Evolutionary conservation across 2,797 vertebrate species (phyloP).

Genomic region (Xenentodon cancila): DNA sequence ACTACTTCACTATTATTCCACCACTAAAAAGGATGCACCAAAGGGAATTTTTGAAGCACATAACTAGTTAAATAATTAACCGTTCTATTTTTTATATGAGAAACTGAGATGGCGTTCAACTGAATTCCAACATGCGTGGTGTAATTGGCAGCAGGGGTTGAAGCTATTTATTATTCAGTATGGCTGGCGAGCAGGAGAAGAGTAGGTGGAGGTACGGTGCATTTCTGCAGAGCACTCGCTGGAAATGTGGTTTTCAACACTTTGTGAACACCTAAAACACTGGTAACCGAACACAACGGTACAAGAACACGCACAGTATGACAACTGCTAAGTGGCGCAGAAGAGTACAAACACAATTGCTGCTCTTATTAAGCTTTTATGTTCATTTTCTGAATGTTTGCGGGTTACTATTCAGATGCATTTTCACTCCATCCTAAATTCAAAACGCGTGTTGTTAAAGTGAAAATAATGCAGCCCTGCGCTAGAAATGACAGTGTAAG

Average conservation of each 20-base stretch:
- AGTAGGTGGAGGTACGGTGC: slow-evolving; percentile 57
- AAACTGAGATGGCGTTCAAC: slow-evolving; percentile 48
- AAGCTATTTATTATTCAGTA: slow-evolving; percentile 76
- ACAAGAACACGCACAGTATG: not conserved
- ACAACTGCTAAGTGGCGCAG: not conserved
- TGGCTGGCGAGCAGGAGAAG: slow-evolving; percentile 55
- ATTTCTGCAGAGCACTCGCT: slow-evolving; percentile 42
- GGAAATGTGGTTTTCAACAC: slow-evolving; percentile 44
- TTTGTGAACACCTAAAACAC: not conserved
- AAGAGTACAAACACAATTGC: not conserved
- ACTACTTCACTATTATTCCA: too few relatives aligned
- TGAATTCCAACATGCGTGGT: slow-evolving; percentile 64
- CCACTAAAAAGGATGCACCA: too few relatives aligned
- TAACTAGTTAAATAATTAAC: too few relatives aligned
- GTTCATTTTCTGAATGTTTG: not conserved
- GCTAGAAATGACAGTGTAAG: too few relatives aligned
- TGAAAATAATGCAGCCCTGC: too few relatives aligned
- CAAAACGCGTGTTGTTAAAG: too few relatives aligned
- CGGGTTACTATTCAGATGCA: not conserved
- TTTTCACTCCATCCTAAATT: not conserved
- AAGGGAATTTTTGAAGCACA: too few relatives aligned
- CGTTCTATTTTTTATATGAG: slow-evolving; percentile 26
- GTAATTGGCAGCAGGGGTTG: slow-evolving; percentile 69
- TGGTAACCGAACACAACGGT: not conserved
- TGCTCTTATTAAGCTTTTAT: slow-evolving; percentile 6